Base-by-base conservation (phyloP, 2,797 vertebrate genomes). In the Bradypodion ventrale region DNA sequence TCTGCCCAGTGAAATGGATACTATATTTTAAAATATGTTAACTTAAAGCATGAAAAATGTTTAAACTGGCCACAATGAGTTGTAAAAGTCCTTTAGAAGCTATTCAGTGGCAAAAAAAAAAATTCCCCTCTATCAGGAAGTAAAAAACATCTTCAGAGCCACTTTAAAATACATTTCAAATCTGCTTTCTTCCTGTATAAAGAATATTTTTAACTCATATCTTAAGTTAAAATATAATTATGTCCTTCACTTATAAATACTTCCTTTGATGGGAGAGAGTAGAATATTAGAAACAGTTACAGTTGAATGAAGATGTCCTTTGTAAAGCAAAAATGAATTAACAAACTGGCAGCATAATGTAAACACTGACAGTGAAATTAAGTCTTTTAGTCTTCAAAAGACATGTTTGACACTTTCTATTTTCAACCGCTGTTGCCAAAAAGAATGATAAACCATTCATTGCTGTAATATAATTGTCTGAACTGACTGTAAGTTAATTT, bases 311-410 rank as follows among this genome's bases (percentile, higher is more conserved):
- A 42, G 5, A 87, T 88, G 82, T 68, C 49, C 27, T 84, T 19
- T 78, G 29, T 69, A 68, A 87, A 69, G 12, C 29, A 85, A 86
- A 87, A 85, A 66, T 87, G 27, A 75, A 83, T 85, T 90, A 73
- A n/a, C 32, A 80, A 83, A 12, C 19, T 83, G 80, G 80, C 83
- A 21, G 75, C 0, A 15, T 21, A 65, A n/a, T 72, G 4, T 78
- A 52, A 87, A 76, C 16, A 72, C 86, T 79, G 75, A 37, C 56
- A 81, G 75, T 84, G 70, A 86, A 5, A 2, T 49, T 72, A 78
- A 90, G 0, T 68, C 68, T 42, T 52, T 42, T 68, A 76, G 49
- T 42, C 29, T 27, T 66, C 42, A 59, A 49, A 83, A 68, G 63
- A 70, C 23, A 46, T 72, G 7, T 66, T 80, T 90, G 23, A 19